These are phyloP conservation scores for Columba livia DNA, from an alignment of 2,113 vertebrate species.

Conservation along the genomic window DNA sequence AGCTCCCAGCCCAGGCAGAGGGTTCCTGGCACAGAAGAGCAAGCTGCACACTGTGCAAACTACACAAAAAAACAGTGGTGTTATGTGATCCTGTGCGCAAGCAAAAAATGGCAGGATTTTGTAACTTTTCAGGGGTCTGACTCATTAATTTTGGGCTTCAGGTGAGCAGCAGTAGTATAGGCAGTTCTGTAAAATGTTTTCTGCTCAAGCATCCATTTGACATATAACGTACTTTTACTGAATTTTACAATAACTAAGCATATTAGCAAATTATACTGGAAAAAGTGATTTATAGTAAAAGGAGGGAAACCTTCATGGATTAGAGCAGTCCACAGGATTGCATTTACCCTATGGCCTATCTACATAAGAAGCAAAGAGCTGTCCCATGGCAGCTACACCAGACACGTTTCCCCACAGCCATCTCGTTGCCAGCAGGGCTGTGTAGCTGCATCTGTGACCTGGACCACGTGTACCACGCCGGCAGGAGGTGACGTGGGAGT, in stretches of 20 bases:
- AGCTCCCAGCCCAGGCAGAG: background rate
- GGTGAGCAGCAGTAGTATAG: background rate
- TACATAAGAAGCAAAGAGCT: background rate
- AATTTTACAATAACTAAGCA: background rate
- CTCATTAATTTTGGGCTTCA: background rate
- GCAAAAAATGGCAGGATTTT: background rate
- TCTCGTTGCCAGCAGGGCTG: background rate
- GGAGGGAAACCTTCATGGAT: background rate
- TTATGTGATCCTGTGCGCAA: background rate
- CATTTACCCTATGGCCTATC: rapidly evolving
- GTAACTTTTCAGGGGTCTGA: background rate
- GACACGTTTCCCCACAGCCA: background rate
- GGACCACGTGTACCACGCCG: rapidly evolving
- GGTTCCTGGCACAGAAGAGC: background rate
- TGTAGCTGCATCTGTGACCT: background rate
- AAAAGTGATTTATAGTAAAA: background rate
- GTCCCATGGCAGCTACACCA: background rate
- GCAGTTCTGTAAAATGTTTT: background rate
- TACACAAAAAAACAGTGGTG: background rate
- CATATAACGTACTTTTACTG: background rate
- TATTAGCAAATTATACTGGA: background rate
- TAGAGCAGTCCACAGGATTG: background rate
- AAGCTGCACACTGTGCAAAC: background rate
- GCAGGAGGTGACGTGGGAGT: background rate
- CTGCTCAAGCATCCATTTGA: background rate